These are phyloP conservation scores for Chrysomallon squamiferum DNA, from an alignment of 1,140 invertebrate genomes.

Conservation along the genomic window DNA sequence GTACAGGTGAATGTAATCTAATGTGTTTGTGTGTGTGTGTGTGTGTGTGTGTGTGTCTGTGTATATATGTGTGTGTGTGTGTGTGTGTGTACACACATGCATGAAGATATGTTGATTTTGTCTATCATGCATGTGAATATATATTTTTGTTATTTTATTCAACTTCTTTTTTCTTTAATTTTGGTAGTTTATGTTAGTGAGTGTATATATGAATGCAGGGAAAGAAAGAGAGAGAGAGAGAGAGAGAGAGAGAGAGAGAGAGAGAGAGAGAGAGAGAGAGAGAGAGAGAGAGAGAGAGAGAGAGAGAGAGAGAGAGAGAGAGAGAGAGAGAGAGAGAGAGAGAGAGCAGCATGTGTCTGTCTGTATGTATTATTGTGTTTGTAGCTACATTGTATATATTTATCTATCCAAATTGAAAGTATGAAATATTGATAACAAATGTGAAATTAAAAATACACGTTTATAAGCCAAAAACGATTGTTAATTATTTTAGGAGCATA, in stretches of 20 bases:
- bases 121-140: background rate
- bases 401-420: too few species aligned
- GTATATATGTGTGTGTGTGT: background rate
- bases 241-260: background rate
- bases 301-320: too few species aligned
- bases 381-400: background rate
- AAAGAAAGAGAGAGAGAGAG: background rate
- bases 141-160: background rate
- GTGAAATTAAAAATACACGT: too few species aligned
- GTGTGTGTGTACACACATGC: background rate
- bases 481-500: too few species aligned
- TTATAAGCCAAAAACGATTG: too few species aligned
- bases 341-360: too few species aligned
- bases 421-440: too few species aligned
- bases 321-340: too few species aligned
- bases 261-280: too few species aligned
- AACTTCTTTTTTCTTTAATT: background rate
- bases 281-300: too few species aligned
- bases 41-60: background rate
- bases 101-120: background rate
- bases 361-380: slow-evolving; percentile 1
- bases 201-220: background rate
- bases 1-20: background rate
- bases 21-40: background rate
- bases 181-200: background rate